Percentiles rank a stretch among this genome's conserved stretches.
Evolutionary conservation across 2,113 vertebrate species (phyloP).

Genomic region (Monarcha castaneiventris): DNA sequence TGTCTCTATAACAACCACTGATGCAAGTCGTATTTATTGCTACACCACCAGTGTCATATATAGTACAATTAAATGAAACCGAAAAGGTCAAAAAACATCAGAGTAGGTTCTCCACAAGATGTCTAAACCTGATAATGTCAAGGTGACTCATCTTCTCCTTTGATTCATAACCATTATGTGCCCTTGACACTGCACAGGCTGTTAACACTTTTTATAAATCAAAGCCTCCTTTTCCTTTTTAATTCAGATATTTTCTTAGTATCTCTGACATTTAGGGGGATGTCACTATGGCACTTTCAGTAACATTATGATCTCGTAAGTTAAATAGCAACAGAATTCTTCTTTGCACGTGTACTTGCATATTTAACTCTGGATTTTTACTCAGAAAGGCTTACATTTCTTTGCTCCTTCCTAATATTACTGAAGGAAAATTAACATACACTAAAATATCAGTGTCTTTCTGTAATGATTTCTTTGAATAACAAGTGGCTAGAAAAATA

Average conservation of each 20-base stretch:
- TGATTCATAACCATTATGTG: constrained; percentile 56
- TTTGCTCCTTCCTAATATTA: neutral
- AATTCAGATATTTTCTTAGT: constrained; percentile 38
- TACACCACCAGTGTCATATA: constrained; percentile 48
- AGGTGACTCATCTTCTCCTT: constrained; percentile 65
- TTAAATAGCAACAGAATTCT: neutral
- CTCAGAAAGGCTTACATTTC: neutral
- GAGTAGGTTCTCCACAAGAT: constrained; percentile 54
- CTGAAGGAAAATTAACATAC: neutral
- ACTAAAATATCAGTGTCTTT: neutral
- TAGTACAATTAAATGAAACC: constrained; percentile 67
- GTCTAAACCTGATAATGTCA: constrained; percentile 67
- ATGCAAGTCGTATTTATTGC: constrained; percentile 67
- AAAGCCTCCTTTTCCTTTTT: neutral
- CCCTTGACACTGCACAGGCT: constrained; percentile 33
- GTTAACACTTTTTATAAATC: constrained; percentile 31
- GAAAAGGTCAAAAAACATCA: constrained; percentile 71
- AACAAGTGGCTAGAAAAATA: neutral
- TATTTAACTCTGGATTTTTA: neutral
- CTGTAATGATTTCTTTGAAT: neutral
- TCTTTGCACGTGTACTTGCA: neutral
- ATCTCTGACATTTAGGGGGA: constrained; percentile 13
- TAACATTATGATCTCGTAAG: neutral
- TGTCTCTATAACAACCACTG: constrained; percentile 70
- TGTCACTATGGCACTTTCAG: neutral